These are phyloP conservation scores for Ciconia stormi DNA, from an alignment of 2,113 vertebrate species.

Conservation along the genomic window DNA sequence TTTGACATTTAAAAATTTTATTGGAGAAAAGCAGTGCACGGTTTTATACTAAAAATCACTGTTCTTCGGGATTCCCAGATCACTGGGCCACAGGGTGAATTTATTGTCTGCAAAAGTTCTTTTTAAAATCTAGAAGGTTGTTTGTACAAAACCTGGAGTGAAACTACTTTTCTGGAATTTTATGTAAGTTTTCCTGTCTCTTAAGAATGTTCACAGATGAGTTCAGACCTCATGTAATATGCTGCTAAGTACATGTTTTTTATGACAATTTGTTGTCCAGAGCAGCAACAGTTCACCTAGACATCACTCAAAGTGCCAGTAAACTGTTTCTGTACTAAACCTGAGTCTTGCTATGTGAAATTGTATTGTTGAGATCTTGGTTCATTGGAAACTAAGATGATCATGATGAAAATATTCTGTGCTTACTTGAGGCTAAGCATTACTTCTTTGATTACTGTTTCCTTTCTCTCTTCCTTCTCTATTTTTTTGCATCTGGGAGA, in stretches of 20 bases:
- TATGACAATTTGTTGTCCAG: background rate
- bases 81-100: background rate
- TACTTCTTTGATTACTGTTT: background rate
- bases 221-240: background rate
- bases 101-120: background rate
- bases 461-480: background rate
- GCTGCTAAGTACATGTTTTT: background rate
- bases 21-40: background rate
- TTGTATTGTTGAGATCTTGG: background rate
- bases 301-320: background rate
- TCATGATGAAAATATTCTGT: background rate
- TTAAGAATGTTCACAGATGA: background rate
- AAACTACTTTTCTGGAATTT: background rate
- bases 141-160: background rate
- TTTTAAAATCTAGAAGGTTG: background rate
- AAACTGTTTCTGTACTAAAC: background rate
- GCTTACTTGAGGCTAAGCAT: background rate
- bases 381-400: background rate
- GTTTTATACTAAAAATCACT: background rate
- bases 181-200: background rate
- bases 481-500: background rate
- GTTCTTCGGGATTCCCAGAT: background rate
- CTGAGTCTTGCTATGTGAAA: background rate
- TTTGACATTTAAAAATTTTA: background rate
- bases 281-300: background rate